Base-by-base conservation (phyloP, 2,888 invertebrate genomes). In the Sarcophaga rosellei region DNA sequence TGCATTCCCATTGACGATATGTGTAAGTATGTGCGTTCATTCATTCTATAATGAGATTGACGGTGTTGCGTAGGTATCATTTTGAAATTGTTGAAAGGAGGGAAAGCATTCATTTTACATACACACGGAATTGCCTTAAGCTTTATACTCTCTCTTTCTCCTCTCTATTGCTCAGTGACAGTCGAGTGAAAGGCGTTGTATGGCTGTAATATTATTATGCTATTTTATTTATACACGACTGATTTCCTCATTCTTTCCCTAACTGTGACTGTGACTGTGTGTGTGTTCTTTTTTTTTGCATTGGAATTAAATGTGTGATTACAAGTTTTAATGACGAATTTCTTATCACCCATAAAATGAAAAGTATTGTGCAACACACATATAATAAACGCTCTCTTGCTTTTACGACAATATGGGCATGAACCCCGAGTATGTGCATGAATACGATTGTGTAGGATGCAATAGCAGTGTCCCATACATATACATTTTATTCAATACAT, bases 321-420 rank as follows among this genome's bases (percentile, higher is more conserved):
- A 82, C 72, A 82, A 86, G 62, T 86, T 82, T 82, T 76, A 86
- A 82, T 82, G 82, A 82, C 57, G 81, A 85, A 75, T 85, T 85
- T 75, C 72, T 79, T 79, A 76, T 76, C 82, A 76, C 68, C 45
- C 75, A 62, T 63, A 78, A 21, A 17, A 80, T 53, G 45, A 61
- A 61, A 45, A 47, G 70, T n/a, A 62, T 17, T 59, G 20, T 68
- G 68, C 6, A 65, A 25, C 15, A 23, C 10, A 69, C 6, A 47
- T 44, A 21, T 35, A 35, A 35, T 35, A 35, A 35, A 5, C 6
- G 35, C 35, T 35, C 0, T 10, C 8, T 10, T 35, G 10, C 1
- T 35, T 35, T 35, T 35, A 8, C 35, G 10, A 35, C 0, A 8
- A 35, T 35, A 10, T 35, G 35, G 35, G 35, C 35, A 8, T 35